A percentile compares a stretch with the other conserved stretches of the same genome.
Evolutionary conservation across 2,797 vertebrate species (phyloP).

Genomic region (Anabacerthia variegaticeps): DNA sequence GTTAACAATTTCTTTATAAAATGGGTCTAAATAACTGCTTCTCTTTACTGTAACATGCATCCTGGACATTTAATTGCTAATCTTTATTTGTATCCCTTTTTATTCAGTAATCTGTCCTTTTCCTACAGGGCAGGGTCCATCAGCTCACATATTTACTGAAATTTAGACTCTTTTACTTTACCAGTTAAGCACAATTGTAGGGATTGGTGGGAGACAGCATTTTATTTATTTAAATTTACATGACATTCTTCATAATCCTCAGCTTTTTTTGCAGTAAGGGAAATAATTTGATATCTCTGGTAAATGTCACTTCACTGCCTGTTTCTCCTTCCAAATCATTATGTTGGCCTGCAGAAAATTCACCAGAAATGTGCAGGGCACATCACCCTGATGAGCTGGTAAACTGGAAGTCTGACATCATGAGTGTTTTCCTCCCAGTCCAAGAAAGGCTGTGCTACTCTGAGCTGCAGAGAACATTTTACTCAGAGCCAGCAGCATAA

Average conservation of each 20-base stretch:
- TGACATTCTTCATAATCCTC: background rate
- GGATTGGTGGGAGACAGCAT: background rate
- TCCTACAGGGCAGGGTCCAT: background rate
- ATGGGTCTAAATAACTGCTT: background rate
- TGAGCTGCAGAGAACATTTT: background rate
- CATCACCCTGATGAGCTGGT: background rate
- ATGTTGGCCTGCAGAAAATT: background rate
- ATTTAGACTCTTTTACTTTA: background rate
- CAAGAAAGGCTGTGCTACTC: background rate
- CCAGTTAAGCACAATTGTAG: background rate
- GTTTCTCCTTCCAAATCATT: background rate
- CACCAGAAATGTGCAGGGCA: background rate
- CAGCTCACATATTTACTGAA: background rate
- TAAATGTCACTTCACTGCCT: background rate
- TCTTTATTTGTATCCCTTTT: background rate
- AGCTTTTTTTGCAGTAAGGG: background rate
- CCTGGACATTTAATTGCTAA: background rate
- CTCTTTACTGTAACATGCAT: background rate
- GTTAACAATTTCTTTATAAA: background rate
- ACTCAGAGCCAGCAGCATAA: constrained; percentile 12
- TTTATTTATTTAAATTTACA: background rate
- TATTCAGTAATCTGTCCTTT: background rate
- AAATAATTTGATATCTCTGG: background rate
- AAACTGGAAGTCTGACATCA: background rate
- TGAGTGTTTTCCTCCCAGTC: background rate